Evolutionary conservation across 2,797 vertebrate species (phyloP).

Genomic region (Eurystomus glaucurus): DNA sequence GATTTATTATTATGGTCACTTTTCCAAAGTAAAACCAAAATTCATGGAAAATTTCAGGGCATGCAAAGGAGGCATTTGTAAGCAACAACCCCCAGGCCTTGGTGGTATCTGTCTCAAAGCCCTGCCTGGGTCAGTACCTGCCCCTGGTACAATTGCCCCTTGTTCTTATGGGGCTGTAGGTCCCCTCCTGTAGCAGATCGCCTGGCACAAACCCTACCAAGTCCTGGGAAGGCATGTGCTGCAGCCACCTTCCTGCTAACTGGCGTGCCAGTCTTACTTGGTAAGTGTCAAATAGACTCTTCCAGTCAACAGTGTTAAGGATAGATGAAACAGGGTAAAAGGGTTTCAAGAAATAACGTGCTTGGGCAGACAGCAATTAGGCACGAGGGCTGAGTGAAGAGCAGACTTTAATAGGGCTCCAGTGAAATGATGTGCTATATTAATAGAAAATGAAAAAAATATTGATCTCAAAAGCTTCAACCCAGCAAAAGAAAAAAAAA

Average conservation of each 20-base stretch:
- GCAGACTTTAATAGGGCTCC: constrained; percentile 5
- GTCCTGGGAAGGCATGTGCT: background rate
- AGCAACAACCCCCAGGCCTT: rapidly evolving
- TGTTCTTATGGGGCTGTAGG: rapidly evolving
- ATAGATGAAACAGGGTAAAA: background rate
- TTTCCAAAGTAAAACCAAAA: background rate
- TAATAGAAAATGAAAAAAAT: background rate
- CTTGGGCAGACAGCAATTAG: background rate
- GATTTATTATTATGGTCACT: rapidly evolving
- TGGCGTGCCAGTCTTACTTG: rapidly evolving
- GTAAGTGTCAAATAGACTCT: background rate
- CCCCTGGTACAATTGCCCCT: rapidly evolving
- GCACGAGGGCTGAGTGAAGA: background rate
- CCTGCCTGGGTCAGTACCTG: rapidly evolving
- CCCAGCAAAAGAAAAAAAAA: background rate
- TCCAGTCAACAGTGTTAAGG: background rate
- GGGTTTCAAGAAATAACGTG: background rate
- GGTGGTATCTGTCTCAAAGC: background rate
- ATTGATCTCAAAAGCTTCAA: constrained; percentile 52
- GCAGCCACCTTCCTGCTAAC: background rate
- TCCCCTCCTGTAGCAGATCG: rapidly evolving
- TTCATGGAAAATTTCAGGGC: background rate
- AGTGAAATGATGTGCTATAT: background rate
- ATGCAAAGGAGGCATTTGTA: background rate
- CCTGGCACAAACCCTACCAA: rapidly evolving